Evolutionary conservation across 35 echinoderm and acorn worm species (phyloP).

Genomic region (Ophioderma brevispina): DNA sequence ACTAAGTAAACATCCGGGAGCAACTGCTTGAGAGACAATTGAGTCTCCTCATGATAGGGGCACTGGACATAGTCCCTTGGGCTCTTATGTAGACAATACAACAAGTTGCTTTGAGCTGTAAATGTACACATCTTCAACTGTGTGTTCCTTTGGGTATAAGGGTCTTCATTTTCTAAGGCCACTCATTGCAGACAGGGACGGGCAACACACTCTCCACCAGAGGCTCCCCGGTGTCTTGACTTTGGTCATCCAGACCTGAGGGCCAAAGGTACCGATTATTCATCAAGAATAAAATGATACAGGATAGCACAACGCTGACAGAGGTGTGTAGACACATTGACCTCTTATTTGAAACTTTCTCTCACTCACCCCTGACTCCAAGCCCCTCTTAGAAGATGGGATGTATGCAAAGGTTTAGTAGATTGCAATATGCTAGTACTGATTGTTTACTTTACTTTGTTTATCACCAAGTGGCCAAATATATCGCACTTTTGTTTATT

Average conservation of each 20-base stretch:
- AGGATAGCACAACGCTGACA: too few species aligned
- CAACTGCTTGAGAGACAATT: neutral
- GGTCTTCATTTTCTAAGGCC: neutral
- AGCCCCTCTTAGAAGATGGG: too few species aligned
- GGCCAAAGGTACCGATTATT: too few species aligned
- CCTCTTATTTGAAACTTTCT: too few species aligned
- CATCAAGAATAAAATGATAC: too few species aligned
- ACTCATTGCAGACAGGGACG: neutral
- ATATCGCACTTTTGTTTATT: too few species aligned
- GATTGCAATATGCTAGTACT: too few species aligned
- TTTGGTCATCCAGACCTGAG: neutral
- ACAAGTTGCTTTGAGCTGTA: constrained; percentile 10
- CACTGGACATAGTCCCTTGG: constrained; percentile 6
- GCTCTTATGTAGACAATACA: neutral
- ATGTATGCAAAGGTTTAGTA: too few species aligned
- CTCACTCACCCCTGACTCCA: too few species aligned
- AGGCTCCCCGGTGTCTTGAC: neutral
- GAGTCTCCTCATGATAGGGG: neutral
- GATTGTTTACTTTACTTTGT: too few species aligned
- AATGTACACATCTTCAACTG: neutral
- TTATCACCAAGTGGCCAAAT: too few species aligned
- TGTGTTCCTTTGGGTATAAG: neutral
- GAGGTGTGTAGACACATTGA: too few species aligned
- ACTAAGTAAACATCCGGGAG: constrained; percentile 67
- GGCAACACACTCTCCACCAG: neutral